Percentiles rank a stretch among this genome's conserved stretches.
These are phyloP conservation scores for Chrysotoxum bicinctum DNA, from an alignment of 2,888 invertebrate genomes.

Conservation along the genomic window DNA sequence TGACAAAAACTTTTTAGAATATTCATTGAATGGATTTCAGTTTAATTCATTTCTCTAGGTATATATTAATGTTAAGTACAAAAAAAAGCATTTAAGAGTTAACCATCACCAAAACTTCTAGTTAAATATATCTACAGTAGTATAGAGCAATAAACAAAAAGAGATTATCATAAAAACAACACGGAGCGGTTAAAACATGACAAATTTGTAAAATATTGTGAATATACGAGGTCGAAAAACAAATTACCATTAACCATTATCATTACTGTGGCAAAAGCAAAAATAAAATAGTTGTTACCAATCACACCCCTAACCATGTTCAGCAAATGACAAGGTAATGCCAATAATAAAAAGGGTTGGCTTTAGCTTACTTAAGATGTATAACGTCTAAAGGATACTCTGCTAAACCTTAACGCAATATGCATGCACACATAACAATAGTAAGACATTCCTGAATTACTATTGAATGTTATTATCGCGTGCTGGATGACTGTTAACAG, in stretches of 20 bases:
- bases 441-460: conserved; percentile 70
- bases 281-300: conserved; percentile 71
- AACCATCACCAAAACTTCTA: conserved; percentile 10
- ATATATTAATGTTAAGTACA: conserved; percentile 46
- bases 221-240: conserved; percentile 63
- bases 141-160: conserved; percentile 30
- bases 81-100: conserved; percentile 49
- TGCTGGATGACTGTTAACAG: conserved; percentile 74
- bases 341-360: conserved; percentile 62
- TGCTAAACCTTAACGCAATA: conserved; percentile 58
- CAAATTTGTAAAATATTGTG: conserved; percentile 69
- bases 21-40: conserved; percentile 19
- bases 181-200: conserved; percentile 67
- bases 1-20: conserved; percentile 18
- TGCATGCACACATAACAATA: conserved; percentile 74
- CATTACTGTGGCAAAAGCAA: conserved; percentile 62
- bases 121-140: neutral
- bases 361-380: conserved; percentile 35
- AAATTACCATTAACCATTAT: conserved; percentile 67
- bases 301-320: conserved; percentile 66
- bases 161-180: conserved; percentile 69
- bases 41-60: conserved; percentile 39
- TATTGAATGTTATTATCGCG: conserved; percentile 74
- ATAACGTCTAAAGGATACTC: neutral
- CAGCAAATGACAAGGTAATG: conserved; percentile 43